These are phyloP conservation scores for Nemurella pictetii DNA, from an alignment of 2,888 invertebrate species.

Conservation along the genomic window DNA sequence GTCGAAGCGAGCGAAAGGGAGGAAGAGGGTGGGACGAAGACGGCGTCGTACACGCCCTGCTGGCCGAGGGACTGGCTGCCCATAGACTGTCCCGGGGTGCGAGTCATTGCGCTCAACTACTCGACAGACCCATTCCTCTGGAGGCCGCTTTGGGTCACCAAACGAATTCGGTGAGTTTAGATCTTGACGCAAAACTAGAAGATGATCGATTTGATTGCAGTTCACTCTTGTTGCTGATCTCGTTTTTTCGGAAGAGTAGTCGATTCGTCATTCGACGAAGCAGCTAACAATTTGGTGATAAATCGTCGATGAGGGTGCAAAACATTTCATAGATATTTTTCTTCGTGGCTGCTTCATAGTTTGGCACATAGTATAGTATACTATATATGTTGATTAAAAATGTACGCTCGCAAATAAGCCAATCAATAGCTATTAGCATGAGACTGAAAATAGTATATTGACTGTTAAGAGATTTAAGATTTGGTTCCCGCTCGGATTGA, in stretches of 20 bases:
- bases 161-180: slow-evolving; percentile 62
- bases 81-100: slow-evolving; percentile 71
- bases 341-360: not conserved
- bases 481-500: not conserved
- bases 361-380: not conserved
- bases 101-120: slow-evolving; percentile 81
- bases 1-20: slow-evolving; percentile 53
- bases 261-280: not conserved
- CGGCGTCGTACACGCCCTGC: slow-evolving; percentile 54
- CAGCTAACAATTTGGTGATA: not conserved
- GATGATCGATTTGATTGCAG: not conserved
- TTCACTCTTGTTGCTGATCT: not conserved
- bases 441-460: not conserved
- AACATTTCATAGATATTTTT: not conserved
- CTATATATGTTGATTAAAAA: not conserved
- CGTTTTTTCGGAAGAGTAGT: not conserved
- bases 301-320: not conserved
- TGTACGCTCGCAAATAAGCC: not conserved
- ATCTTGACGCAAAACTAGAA: not conserved
- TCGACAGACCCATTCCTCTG: slow-evolving; percentile 77
- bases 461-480: not conserved
- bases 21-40: slow-evolving; percentile 48
- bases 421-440: not conserved
- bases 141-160: slow-evolving; percentile 73
- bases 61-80: slow-evolving; percentile 90